These are phyloP conservation scores for Ranitomeya imitator DNA, from an alignment of 2,113 vertebrate species.

Conservation along the genomic window DNA sequence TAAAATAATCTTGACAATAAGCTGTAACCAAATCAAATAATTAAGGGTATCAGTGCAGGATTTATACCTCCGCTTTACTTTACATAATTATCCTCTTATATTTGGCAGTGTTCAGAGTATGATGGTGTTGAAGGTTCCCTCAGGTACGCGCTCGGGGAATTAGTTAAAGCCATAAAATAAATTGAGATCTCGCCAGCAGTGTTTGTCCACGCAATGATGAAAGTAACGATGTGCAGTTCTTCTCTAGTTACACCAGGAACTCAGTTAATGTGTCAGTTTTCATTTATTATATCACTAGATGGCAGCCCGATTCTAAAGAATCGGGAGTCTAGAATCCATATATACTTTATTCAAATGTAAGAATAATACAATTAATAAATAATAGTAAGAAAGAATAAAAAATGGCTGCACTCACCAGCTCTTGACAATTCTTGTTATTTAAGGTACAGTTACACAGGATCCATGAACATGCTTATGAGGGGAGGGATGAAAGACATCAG, in stretches of 20 bases:
- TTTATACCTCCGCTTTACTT: conserved; percentile 50
- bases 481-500: too few relatives aligned
- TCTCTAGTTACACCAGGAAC: neutral
- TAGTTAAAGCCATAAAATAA: neutral
- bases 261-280: neutral
- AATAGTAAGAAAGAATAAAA: too few relatives aligned
- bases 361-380: too few relatives aligned
- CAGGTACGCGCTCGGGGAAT: conserved; percentile 11
- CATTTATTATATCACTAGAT: neutral
- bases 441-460: too few relatives aligned
- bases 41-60: conserved; percentile 35
- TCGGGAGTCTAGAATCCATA: too few relatives aligned
- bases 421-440: too few relatives aligned
- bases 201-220: neutral
- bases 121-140: conserved; percentile 1
- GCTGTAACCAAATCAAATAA: conserved; percentile 48
- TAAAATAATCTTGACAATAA: conserved; percentile 48
- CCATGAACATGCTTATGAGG: too few relatives aligned
- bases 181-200: neutral
- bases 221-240: neutral
- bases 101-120: neutral
- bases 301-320: too few relatives aligned
- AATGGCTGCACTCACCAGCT: too few relatives aligned
- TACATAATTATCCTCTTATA: conserved; percentile 46
- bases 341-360: too few relatives aligned